Evolutionary conservation across 2,113 vertebrate species (phyloP).

Genomic region (Scortum barcoo): DNA sequence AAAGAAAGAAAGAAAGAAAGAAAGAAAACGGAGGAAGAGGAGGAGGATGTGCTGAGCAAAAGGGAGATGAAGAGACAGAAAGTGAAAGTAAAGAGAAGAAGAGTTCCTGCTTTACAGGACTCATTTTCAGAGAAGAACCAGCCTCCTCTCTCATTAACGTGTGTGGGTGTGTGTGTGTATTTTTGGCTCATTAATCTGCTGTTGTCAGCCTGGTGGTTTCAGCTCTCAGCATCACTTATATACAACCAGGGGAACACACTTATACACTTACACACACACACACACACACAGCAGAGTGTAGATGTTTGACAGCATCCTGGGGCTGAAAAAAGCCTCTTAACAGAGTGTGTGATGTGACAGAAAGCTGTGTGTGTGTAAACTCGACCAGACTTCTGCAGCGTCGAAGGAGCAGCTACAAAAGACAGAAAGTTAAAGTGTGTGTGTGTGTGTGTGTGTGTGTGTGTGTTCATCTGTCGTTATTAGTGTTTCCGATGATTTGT

Average conservation of each 20-base stretch:
- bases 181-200: constrained; percentile 62
- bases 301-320: constrained; percentile 31
- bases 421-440: not conserved
- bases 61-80: not conserved
- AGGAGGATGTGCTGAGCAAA: too few species aligned
- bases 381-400: not conserved
- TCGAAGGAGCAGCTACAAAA: not conserved
- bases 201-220: constrained; percentile 30
- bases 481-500: not conserved
- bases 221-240: constrained; percentile 5
- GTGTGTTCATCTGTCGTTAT: not conserved
- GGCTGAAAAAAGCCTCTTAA: constrained; percentile 59
- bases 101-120: not conserved
- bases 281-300: not conserved
- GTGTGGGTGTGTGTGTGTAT: constrained; percentile 17
- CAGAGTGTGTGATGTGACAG: constrained; percentile 25
- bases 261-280: constrained; percentile 20
- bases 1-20: too few species aligned
- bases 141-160: not conserved
- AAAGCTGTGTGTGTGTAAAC: constrained; percentile 17
- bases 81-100: not conserved
- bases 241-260: not conserved
- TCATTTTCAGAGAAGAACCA: constrained; percentile 4
- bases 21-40: too few species aligned
- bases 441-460: not conserved